Base-by-base conservation (phyloP, 2,888 invertebrate genomes). In the Argyra leucocephala region DNA sequence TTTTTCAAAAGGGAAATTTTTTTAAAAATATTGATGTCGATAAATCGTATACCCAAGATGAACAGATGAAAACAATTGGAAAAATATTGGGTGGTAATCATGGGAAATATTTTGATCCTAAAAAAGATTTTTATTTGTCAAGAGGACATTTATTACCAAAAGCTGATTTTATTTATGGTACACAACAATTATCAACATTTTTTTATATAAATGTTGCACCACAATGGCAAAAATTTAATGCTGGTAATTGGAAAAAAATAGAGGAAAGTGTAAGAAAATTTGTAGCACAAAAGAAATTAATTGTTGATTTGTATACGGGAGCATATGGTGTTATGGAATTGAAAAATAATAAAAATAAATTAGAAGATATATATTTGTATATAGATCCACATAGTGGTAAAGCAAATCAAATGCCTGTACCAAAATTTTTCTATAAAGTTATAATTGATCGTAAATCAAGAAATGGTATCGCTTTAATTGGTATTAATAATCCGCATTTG, bases 391-490 rank as follows among this genome's bases (percentile, higher is more conserved):
- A 63, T 18, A 75, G 76, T 57, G 72, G 76, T 31, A 75, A 76
- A 10, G 69, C 63, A 15, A 77, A 73, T n/a, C 74, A 76, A 64
- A 74, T 85, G 62, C 84, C 85, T 0, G 83, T 85, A 12, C 85
- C 85, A 1, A 79, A 78, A 70, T 66, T 84, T n/a, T 83, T 79
- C 67, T 87, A 84, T 82, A 85, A 85, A 71, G 80, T 85, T 1
- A 75, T 85, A 12, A 82, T 84, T 68, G 81, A 85, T 65, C 79
- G 80, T 2, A 67, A 68, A 0, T 76, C 73, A 0, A 71, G 78
- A 26, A 74, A 76, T n/a, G 86, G 83, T 3, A 77, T 84, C 22
- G 86, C 82, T 12, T 79, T 87, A 60, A 70, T 86, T 15, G 83
- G 83, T 6, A 75, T 75, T 0, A 78, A 78, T 65, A 77, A 78